Base-by-base conservation (phyloP, 2,797 vertebrate species). In the Alcedo quadribrachys region DNA sequence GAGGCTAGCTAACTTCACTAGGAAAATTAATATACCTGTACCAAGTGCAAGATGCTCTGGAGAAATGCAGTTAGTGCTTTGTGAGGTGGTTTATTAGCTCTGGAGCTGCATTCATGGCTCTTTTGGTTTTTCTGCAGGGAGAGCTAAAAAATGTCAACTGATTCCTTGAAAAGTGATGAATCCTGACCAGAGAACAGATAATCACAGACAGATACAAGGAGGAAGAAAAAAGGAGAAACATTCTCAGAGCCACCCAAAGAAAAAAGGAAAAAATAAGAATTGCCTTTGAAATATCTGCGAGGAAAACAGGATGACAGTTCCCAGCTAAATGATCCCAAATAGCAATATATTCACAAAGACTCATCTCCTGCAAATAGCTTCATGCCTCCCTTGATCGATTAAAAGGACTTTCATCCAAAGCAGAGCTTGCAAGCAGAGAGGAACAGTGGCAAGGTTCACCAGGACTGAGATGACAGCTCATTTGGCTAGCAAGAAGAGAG, bases 41-140 rank as follows among this genome's bases (percentile, higher is more conserved):
- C 66, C 0, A 0, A 40, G 24, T 1, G 17, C n/a, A 17, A 2
- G 6, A 43, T 16, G 35, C 45, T 6, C 30, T 11, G 60, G 35
- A 62, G 54, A 89, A 82, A 42, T 1, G 54, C 65, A 58, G 78
- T 88, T 18, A 37, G 30, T 43, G 91, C 78, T 62, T 8, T 13
- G 28, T 0, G 2, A 81, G 71, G 57, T 24, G 61, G 25, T 77
- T 60, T 73, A 40, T 18, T 30, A 48, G 7, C 54, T 71, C 68
- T 45, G 42, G 45, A 60, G 10, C 11, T 8, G 16, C 8, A 28
- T 2, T 71, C 54, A 55, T 33, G 16, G 21, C 53, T 70, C 33
- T 15, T 21, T 28, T 48, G 28, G 2, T 28, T 27, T 28, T 51
- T 62, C 33, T 35, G 3, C 25, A 80, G 3, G 15, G 22, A 45